phyloP scores from a whole-genome alignment of 2,888 invertebrate genomes.

The Embidobia sp. region DNA sequence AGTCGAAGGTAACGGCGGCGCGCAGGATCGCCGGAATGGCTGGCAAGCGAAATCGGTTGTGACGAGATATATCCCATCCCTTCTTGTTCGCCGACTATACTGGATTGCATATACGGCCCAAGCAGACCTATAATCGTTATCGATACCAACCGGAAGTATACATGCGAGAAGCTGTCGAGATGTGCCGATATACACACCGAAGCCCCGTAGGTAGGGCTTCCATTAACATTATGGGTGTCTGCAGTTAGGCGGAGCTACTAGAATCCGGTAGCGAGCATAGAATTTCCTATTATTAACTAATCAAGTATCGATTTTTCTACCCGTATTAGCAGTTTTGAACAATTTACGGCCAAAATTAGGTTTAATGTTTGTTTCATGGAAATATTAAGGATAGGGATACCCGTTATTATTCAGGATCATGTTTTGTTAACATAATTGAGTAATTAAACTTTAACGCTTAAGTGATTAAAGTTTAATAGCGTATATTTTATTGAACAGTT shows the following conservation, averaged over 20 bases:
- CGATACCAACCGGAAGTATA: constrained; percentile 68
- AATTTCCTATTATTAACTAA: constrained; percentile 55
- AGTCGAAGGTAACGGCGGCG: constrained; percentile 63
- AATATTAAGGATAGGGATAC: no score
- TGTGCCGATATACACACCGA: constrained; percentile 56
- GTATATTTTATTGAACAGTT: no score
- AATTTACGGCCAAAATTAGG: constrained; percentile 1
- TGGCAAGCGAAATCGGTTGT: constrained; percentile 45
- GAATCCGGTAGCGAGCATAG: constrained; percentile 20
- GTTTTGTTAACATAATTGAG: no score
- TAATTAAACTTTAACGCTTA: no score
- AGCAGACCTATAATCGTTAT: constrained; percentile 72
- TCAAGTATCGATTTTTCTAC: constrained; percentile 46
- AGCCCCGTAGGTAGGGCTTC: constrained; percentile 55
- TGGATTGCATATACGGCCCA: constrained; percentile 62
- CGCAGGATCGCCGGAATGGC: constrained; percentile 47
- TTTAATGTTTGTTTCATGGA: background rate
- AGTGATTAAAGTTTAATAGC: no score
- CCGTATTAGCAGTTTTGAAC: constrained; percentile 6
- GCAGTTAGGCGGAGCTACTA: constrained; percentile 47
- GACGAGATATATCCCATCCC: constrained; percentile 46
- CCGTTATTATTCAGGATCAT: no score
- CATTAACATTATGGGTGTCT: constrained; percentile 59
- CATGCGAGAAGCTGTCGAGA: constrained; percentile 60
- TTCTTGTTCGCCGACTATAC: constrained; percentile 51